These are phyloP conservation scores for Forbesichthys agassizii DNA, from an alignment of 2,113 vertebrate species.

Conservation along the genomic window DNA sequence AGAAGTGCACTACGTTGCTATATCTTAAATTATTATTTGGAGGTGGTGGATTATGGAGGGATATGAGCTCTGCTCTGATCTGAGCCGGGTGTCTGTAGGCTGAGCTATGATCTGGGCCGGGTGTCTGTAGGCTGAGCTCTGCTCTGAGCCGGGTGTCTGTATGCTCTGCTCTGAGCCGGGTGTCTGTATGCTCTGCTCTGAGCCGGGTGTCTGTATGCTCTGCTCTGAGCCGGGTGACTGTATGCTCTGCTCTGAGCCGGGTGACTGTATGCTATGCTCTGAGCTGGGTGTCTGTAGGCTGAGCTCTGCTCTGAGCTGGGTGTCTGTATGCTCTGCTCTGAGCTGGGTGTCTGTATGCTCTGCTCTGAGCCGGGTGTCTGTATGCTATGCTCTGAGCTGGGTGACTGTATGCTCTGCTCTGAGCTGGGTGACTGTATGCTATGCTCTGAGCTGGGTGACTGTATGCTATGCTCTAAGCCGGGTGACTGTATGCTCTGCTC, in stretches of 20 bases:
- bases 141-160: not conserved
- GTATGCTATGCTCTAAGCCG: constrained; percentile 35
- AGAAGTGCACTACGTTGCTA: no score
- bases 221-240: constrained; percentile 15
- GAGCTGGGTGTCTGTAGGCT: no score
- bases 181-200: constrained; percentile 29
- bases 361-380: no score
- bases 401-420: constrained; percentile 19
- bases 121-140: no score
- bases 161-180: constrained; percentile 27
- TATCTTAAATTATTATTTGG: no score
- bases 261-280: no score
- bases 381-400: not conserved
- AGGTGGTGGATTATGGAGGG: not conserved
- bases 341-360: no score
- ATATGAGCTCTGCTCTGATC: no score
- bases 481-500: constrained; percentile 35
- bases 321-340: constrained; percentile 25
- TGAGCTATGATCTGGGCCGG: no score
- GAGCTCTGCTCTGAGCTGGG: constrained; percentile 29
- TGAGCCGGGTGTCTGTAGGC: no score
- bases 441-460: constrained; percentile 31
- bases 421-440: constrained; percentile 29
- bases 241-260: constrained; percentile 23
- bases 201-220: constrained; percentile 21